Evolutionary conservation across 2,797 vertebrate species (phyloP).

Genomic region (Anguilla marmorata): DNA sequence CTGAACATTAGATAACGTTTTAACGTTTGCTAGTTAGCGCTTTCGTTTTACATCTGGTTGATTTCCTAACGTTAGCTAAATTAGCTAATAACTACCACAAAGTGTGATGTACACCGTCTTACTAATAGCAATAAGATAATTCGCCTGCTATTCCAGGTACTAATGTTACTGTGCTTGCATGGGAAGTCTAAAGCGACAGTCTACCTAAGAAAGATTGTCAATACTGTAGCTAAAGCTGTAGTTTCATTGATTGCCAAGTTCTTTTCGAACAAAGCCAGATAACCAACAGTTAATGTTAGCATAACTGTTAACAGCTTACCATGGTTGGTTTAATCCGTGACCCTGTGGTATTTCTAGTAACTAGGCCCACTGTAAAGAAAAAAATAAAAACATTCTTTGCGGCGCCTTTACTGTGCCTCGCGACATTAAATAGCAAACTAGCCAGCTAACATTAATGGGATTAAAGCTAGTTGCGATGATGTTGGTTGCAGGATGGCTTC

Average conservation of each 20-base stretch:
- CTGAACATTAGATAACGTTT: background rate
- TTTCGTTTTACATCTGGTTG: background rate
- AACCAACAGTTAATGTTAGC: too few relatives aligned
- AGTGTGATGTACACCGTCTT: background rate
- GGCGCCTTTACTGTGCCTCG: background rate
- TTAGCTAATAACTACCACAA: background rate
- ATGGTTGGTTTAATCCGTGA: background rate
- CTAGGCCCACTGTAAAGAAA: background rate
- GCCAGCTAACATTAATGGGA: background rate
- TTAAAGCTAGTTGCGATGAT: background rate
- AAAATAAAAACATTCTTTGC: background rate
- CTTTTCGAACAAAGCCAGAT: background rate
- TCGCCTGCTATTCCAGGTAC: background rate
- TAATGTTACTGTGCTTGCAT: background rate
- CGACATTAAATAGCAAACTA: background rate
- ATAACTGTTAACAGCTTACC: background rate
- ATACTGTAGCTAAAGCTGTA: background rate
- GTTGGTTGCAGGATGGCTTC: background rate
- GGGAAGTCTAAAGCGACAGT: background rate
- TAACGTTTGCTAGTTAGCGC: background rate
- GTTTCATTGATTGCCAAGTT: background rate
- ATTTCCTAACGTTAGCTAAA: background rate
- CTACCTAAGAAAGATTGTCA: background rate
- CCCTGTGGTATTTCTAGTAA: background rate
- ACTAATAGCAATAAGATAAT: background rate